Evolutionary conservation across 2,888 invertebrate species (phyloP).

Genomic region (Chymomyza caudatula): DNA sequence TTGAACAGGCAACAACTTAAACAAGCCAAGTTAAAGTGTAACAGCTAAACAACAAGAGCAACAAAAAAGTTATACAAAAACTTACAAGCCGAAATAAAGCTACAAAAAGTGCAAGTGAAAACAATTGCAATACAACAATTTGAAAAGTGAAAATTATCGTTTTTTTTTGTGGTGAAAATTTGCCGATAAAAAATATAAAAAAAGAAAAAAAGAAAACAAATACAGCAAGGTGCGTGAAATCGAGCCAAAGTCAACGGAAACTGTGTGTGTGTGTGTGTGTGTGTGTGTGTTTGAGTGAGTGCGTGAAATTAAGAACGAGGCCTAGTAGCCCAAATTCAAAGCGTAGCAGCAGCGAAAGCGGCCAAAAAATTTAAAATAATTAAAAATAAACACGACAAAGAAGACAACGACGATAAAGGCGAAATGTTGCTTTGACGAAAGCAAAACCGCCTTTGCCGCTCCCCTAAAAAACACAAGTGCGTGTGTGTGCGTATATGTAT

Average conservation of each 20-base stretch:
- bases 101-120: slow-evolving; percentile 63
- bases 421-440: slow-evolving; percentile 32
- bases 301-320: slow-evolving; percentile 66
- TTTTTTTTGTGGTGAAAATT: slow-evolving; percentile 9
- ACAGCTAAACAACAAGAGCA: slow-evolving; percentile 7
- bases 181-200: too few species aligned
- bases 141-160: slow-evolving; percentile 2
- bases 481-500: slow-evolving; percentile 44
- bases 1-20: slow-evolving; percentile 9
- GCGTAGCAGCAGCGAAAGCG: slow-evolving; percentile 22
- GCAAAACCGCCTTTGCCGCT: slow-evolving; percentile 25
- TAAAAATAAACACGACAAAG: slow-evolving; percentile 62
- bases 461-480: slow-evolving; percentile 13
- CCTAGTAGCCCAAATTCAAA: slow-evolving; percentile 68
- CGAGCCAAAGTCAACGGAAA: not conserved
- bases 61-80: slow-evolving; percentile 20
- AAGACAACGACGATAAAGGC: slow-evolving; percentile 48
- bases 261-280: not conserved
- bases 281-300: not conserved
- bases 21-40: not conserved
- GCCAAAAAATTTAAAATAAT: slow-evolving; percentile 60
- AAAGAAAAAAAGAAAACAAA: slow-evolving; percentile 7
- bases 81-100: slow-evolving; percentile 13
- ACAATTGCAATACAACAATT: not conserved
- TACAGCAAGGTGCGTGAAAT: slow-evolving; percentile 2